These are phyloP conservation scores for Latrodectus geometricus DNA, from an alignment of 1,140 invertebrate species.

Conservation along the genomic window DNA sequence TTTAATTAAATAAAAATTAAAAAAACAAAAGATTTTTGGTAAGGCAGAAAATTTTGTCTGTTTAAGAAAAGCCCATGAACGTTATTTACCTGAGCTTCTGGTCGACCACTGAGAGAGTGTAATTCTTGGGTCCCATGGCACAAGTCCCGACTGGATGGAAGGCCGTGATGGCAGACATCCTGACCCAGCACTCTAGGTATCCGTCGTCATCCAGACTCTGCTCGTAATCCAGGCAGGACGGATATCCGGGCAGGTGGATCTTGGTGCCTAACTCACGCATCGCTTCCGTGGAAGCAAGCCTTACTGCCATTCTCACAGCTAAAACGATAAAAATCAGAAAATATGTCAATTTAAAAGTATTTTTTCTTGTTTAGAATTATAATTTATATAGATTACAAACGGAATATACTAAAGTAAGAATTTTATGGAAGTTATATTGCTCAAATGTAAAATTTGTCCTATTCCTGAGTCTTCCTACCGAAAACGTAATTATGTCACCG, in stretches of 20 bases:
- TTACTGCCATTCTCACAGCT: constrained; percentile 75
- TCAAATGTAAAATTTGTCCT: too few species aligned
- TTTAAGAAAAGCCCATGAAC: too few species aligned
- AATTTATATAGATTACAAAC: not conserved
- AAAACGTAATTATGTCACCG: too few species aligned
- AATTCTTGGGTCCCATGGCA: constrained; percentile 68
- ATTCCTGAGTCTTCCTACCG: too few species aligned
- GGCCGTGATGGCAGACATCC: constrained; percentile 75
- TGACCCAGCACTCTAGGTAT: constrained; percentile 77
- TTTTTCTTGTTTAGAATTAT: constrained; percentile 32
- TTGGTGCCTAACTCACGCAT: constrained; percentile 75
- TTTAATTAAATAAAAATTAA: too few species aligned
- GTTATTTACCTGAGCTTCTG: constrained; percentile 66
- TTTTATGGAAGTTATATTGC: too few species aligned
- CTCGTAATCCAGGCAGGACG: constrained; percentile 72
- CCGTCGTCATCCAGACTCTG: constrained; percentile 70
- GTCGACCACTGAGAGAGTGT: constrained; percentile 69
- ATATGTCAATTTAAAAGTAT: not conserved
- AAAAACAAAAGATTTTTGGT: too few species aligned
- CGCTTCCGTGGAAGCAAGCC: constrained; percentile 72
- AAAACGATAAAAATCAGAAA: constrained; percentile 49
- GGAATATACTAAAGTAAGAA: too few species aligned
- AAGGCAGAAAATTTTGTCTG: too few species aligned
- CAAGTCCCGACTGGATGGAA: constrained; percentile 72
- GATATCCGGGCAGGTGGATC: constrained; percentile 76